Conservation (phyloP, 2,113 vertebrate species). For the Myodes glareolus region DNA sequence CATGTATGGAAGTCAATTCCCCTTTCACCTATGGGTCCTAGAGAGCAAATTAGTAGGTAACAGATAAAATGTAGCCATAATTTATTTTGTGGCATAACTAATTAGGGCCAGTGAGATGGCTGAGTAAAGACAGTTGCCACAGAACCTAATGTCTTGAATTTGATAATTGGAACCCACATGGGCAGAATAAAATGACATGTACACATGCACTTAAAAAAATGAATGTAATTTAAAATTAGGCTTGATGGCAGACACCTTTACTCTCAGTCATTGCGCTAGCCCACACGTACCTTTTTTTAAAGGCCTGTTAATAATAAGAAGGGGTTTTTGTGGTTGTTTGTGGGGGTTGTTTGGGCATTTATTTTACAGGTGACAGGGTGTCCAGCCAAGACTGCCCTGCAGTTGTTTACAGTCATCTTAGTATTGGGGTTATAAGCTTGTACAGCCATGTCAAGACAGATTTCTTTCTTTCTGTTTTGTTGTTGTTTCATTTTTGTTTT, state of each 20-base stretch:
- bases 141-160: neutral
- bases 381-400: neutral
- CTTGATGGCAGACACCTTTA: neutral
- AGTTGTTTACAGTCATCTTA: neutral
- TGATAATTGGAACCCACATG: neutral
- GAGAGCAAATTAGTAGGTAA: neutral
- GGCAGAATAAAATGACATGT: neutral
- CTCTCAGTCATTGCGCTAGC: neutral
- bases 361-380: neutral
- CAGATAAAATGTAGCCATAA: neutral
- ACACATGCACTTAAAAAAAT: neutral
- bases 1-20: neutral
- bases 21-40: neutral
- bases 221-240: neutral
- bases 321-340: neutral
- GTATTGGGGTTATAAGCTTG: neutral
- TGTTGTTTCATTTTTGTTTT: neutral
- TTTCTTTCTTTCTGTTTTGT: neutral
- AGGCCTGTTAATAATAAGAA: neutral
- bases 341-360: neutral
- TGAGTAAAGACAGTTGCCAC: neutral
- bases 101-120: neutral
- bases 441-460: neutral
- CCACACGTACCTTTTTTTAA: neutral
- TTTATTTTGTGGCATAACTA: neutral